Conservation (phyloP, 2,888 invertebrate species). For the Drosophila kambysellisi region DNA sequence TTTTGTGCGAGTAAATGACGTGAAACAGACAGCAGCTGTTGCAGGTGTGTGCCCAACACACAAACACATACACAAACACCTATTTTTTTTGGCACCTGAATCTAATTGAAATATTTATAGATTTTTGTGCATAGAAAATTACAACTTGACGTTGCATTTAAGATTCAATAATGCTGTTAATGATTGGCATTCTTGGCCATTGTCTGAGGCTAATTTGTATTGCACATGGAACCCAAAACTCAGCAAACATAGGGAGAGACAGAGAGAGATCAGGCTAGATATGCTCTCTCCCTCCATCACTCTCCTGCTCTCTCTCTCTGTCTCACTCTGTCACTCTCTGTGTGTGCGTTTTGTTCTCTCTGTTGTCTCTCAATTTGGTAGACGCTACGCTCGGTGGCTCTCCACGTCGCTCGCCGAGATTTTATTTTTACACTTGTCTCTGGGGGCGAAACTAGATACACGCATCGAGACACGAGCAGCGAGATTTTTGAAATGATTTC, state of each 20-base stretch:
- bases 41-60: conserved; percentile 61
- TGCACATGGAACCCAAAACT: background rate
- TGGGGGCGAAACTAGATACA: conserved; percentile 79
- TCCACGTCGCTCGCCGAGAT: conserved; percentile 56
- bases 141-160: conserved; percentile 56
- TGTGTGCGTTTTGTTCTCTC: conserved; percentile 7
- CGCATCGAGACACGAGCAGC: conserved; percentile 32
- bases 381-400: conserved; percentile 26
- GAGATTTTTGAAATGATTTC: conserved; percentile 62
- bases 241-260: background rate
- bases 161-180: conserved; percentile 67
- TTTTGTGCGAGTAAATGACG: conserved; percentile 52
- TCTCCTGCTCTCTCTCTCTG: conserved; percentile 1
- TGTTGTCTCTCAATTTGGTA: conserved; percentile 31
- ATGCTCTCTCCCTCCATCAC: background rate
- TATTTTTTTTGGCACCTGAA: conserved; percentile 58
- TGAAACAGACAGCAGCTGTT: conserved; percentile 35
- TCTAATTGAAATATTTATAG: conserved; percentile 45
- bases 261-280: conserved; percentile 1
- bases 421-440: conserved; percentile 80
- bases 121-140: conserved; percentile 33
- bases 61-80: conserved; percentile 3
- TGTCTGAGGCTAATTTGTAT: conserved; percentile 53
- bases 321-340: conserved; percentile 8
- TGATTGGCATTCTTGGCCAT: conserved; percentile 60